These are phyloP conservation scores for Argopecten irradians DNA, from an alignment of 1,140 invertebrate species.

Conservation along the genomic window DNA sequence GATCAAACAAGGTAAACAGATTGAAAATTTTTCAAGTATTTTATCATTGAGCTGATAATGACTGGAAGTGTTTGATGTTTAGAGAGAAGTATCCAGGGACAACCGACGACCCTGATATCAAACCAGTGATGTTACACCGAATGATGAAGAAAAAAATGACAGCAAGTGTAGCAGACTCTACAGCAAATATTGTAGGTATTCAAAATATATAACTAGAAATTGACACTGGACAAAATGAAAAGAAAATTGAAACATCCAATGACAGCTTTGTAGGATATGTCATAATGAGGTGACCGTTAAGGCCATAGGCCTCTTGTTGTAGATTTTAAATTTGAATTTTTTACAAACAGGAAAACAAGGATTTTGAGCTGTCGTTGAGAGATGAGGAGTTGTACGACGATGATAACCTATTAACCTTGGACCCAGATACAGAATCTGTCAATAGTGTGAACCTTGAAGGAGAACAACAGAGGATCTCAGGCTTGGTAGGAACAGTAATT, in stretches of 20 bases:
- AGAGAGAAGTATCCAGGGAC: conserved; percentile 41
- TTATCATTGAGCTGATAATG: neutral
- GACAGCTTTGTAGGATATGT: too few species aligned
- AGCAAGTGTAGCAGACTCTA: neutral
- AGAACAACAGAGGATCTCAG: neutral
- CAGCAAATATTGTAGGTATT: conserved; percentile 30
- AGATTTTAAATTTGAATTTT: neutral
- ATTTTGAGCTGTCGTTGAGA: neutral
- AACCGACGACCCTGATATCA: neutral
- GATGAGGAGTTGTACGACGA: conserved; percentile 49
- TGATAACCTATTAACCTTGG: conserved; percentile 38
- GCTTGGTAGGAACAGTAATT: neutral
- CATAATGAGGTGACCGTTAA: neutral
- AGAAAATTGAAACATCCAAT: too few species aligned
- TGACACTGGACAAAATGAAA: too few species aligned
- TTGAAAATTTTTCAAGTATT: neutral
- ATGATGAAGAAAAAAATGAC: conserved; percentile 11
- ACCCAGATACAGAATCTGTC: neutral
- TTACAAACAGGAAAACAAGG: neutral
- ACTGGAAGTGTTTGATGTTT: neutral
- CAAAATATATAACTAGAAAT: too few species aligned
- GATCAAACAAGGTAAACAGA: neutral
- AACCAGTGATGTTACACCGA: neutral
- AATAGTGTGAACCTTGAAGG: neutral
- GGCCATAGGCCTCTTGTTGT: too few species aligned